These are phyloP conservation scores for Palythoa grandis DNA, from an alignment of 92 coral and sea anemone genomes.

Conservation along the genomic window DNA sequence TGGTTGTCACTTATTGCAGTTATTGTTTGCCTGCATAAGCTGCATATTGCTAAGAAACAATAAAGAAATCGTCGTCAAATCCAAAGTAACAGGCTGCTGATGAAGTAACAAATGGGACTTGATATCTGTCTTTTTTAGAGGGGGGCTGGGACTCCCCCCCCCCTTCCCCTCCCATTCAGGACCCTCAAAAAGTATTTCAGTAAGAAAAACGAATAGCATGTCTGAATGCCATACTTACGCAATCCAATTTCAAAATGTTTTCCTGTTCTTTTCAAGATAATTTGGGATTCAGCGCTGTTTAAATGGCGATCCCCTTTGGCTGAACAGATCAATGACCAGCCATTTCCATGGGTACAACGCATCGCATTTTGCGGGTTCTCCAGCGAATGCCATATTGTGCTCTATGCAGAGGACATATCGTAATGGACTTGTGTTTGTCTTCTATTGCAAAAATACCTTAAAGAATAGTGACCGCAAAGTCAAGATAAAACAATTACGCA, in stretches of 20 bases:
- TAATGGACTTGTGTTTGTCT: slow-evolving; percentile 47
- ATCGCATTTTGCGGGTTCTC: slow-evolving; percentile 28
- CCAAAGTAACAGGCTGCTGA: no score
- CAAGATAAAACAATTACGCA: background rate
- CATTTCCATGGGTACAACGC: slow-evolving; percentile 20
- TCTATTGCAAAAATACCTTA: slow-evolving; percentile 48
- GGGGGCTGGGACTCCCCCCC: no score
- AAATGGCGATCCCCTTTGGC: slow-evolving; percentile 21
- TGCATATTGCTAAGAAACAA: no score
- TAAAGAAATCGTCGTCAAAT: no score
- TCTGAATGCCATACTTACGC: slow-evolving; percentile 30
- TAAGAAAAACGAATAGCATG: no score
- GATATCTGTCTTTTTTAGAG: no score
- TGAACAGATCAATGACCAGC: slow-evolving; percentile 26
- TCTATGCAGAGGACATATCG: slow-evolving; percentile 61
- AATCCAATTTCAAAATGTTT: slow-evolving; percentile 26
- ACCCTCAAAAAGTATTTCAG: no score
- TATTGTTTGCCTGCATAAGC: no score
- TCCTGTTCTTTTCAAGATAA: slow-evolving; percentile 1
- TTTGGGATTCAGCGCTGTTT: slow-evolving; percentile 22
- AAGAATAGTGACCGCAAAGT: background rate
- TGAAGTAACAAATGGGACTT: no score
- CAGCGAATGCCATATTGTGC: slow-evolving; percentile 51
- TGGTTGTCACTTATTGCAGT: no score
- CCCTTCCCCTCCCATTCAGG: no score